phyloP scores from a whole-genome alignment of 2,888 invertebrate species.

The Ochlodes sylvanus region DNA sequence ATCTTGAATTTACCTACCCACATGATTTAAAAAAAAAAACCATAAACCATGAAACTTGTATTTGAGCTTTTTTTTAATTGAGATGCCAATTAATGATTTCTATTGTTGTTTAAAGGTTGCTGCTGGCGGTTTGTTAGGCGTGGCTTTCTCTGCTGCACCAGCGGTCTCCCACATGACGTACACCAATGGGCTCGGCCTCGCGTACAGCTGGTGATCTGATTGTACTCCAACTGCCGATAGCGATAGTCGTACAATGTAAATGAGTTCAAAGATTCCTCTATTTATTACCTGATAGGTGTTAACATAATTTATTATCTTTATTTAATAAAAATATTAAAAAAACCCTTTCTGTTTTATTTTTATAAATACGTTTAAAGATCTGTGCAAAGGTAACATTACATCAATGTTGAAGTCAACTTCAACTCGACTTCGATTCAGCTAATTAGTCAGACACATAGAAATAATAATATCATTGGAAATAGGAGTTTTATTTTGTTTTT shows the following conservation, averaged over 20 bases:
- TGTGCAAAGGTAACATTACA: no score
- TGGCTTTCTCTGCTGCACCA: conserved; percentile 86
- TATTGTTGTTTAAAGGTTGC: conserved; percentile 62
- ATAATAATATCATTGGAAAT: no score
- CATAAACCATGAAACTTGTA: no score
- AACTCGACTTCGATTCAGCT: no score
- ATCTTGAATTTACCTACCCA: no score
- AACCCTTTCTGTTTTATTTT: background rate
- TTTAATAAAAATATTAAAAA: conserved; percentile 32
- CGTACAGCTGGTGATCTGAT: conserved; percentile 82
- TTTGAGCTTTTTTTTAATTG: no score
- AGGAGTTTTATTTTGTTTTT: no score
- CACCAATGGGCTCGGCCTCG: conserved; percentile 82
- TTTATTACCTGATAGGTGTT: conserved; percentile 76
- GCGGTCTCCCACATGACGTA: conserved; percentile 87
- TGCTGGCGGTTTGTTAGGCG: conserved; percentile 83
- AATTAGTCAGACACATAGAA: no score
- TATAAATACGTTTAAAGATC: no score
- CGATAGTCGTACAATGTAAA: conserved; percentile 43
- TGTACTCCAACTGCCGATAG: conserved; percentile 11
- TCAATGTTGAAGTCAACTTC: no score
- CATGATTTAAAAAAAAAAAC: no score
- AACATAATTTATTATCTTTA: conserved; percentile 53
- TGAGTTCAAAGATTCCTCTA: conserved; percentile 72
- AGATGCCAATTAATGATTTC: no score